Percentiles rank a stretch among this genome's conserved stretches.
phyloP scores from a whole-genome alignment of 2,888 invertebrate genomes.

The Spisula solida region DNA sequence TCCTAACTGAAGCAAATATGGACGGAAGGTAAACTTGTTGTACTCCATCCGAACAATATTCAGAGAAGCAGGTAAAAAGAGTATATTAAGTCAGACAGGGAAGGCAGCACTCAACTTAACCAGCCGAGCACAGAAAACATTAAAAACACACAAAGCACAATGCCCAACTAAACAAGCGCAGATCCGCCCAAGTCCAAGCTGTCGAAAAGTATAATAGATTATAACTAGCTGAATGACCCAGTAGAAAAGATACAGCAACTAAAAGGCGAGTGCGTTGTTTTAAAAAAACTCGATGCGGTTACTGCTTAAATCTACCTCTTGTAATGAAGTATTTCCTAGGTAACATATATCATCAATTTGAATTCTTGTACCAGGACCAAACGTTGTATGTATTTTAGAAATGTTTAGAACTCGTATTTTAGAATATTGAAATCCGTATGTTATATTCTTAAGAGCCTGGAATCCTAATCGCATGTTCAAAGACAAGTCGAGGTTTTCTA shows the following conservation, averaged over 20 bases:
- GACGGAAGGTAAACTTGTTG: slow-evolving; percentile 49
- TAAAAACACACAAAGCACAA: too few relatives aligned
- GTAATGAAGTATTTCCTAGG: slow-evolving; percentile 52
- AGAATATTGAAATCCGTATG: slow-evolving; percentile 54
- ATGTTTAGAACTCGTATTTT: slow-evolving; percentile 38
- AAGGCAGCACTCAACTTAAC: too few relatives aligned
- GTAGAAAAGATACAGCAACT: too few relatives aligned
- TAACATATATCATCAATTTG: slow-evolving; percentile 42
- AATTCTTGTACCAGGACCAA: too few relatives aligned
- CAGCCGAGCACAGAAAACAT: too few relatives aligned
- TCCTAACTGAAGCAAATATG: slow-evolving; percentile 26
- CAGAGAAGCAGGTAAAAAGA: slow-evolving; percentile 30
- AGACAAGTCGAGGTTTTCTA: slow-evolving; percentile 49
- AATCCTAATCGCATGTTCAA: slow-evolving; percentile 49
- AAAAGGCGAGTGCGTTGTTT: slow-evolving; percentile 24
- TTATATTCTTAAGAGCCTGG: slow-evolving; percentile 25
- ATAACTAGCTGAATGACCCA: too few relatives aligned
- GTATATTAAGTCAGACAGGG: too few relatives aligned
- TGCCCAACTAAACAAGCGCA: too few relatives aligned
- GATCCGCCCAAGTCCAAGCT: too few relatives aligned
- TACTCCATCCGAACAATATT: slow-evolving; percentile 38
- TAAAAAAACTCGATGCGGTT: slow-evolving; percentile 50
- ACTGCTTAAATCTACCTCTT: slow-evolving; percentile 39
- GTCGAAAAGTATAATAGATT: too few relatives aligned
- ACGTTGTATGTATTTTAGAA: slow-evolving; percentile 18